Evolutionary conservation across 2,113 vertebrate genomes (phyloP).

Genomic region (Cercocebus atys): DNA sequence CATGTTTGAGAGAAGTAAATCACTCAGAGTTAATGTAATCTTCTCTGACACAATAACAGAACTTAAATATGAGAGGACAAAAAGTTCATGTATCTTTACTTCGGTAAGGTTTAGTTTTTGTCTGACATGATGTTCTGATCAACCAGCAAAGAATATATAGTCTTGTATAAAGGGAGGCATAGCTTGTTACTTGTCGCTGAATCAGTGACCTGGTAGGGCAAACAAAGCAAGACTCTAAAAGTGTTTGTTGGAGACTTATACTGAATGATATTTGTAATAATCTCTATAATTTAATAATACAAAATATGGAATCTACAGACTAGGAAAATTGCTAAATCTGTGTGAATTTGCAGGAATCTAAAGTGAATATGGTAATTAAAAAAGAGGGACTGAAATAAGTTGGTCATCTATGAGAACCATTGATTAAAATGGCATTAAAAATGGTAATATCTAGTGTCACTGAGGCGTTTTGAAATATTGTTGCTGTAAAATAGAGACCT

Average conservation of each 20-base stretch:
- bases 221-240: not conserved
- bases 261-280: not conserved
- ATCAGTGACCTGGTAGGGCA: not conserved
- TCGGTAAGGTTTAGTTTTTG: not conserved
- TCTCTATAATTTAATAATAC: not conserved
- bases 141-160: conserved; percentile 1
- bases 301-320: not conserved
- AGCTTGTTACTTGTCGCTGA: not conserved
- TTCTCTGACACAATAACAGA: conserved; percentile 22
- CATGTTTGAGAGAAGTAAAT: conserved; percentile 47
- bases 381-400: not conserved
- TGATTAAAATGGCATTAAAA: not conserved
- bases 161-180: not conserved
- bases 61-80: conserved; percentile 53
- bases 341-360: not conserved
- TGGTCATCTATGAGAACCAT: not conserved
- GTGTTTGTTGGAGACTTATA: not conserved
- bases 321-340: not conserved
- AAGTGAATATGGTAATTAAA: not conserved
- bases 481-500: not conserved
- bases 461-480: not conserved
- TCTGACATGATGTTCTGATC: not conserved
- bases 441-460: not conserved
- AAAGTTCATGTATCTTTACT: conserved; percentile 45
- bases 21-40: conserved; percentile 48